Conservation (phyloP, 2,797 vertebrate species). For the Pangasius sanitwongsei region DNA sequence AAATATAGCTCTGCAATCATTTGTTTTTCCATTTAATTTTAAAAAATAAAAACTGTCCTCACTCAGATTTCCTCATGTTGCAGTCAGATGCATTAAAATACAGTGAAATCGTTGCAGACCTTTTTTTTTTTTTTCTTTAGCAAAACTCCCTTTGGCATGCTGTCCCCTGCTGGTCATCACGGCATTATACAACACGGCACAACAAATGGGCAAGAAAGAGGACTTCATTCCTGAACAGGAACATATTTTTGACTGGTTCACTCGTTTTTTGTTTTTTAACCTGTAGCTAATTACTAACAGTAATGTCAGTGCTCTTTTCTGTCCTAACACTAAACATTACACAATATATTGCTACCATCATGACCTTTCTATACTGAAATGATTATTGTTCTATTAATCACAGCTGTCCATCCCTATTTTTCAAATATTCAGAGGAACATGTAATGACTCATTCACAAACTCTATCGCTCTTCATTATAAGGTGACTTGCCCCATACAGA, state of each 20-base stretch:
- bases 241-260: conserved; percentile 5
- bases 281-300: conserved; percentile 27
- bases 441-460: neutral
- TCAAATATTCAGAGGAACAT: conserved; percentile 5
- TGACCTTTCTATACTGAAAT: conserved; percentile 20
- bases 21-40: conserved; percentile 42
- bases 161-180: conserved; percentile 48
- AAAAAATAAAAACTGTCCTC: conserved; percentile 56
- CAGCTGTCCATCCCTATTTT: conserved; percentile 43
- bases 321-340: conserved; percentile 42
- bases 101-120: conserved; percentile 39
- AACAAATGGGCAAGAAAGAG: conserved; percentile 35
- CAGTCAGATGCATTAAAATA: conserved; percentile 56
- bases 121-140: neutral
- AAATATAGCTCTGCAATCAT: conserved; percentile 64
- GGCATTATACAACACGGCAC: conserved; percentile 39
- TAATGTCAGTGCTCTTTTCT: conserved; percentile 42
- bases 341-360: conserved; percentile 19
- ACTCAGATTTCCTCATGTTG: conserved; percentile 55
- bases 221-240: neutral
- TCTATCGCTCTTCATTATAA: conserved; percentile 13
- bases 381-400: conserved; percentile 30
- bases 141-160: conserved; percentile 48
- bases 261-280: neutral
- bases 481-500: conserved; percentile 6